Percentiles rank a stretch among this genome's conserved stretches.
Conservation (phyloP, 23 tunicate genomes). For the Halocynthia roretzi region DNA sequence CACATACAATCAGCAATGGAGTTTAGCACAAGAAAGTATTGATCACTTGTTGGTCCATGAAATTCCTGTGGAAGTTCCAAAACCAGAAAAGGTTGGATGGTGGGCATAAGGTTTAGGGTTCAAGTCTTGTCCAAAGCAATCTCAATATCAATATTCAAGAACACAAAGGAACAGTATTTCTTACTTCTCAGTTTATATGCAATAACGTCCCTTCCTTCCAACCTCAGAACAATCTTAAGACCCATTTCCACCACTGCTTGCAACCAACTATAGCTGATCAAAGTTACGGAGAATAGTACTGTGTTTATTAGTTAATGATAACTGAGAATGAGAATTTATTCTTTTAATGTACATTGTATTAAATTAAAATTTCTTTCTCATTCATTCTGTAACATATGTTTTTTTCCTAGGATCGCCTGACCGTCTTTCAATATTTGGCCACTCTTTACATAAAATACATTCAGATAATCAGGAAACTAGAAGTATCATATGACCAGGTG, state of each 20-base stretch:
- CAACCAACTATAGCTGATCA: no score
- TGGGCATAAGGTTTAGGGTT: neutral
- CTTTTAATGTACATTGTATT: neutral
- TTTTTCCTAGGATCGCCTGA: constrained; percentile 48
- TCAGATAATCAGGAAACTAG: constrained; percentile 84
- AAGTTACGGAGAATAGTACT: no score
- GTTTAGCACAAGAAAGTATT: constrained; percentile 49
- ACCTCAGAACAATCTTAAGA: no score
- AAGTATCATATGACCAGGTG: constrained; percentile 82
- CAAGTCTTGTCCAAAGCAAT: neutral
- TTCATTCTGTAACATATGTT: neutral
- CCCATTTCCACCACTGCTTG: no score
- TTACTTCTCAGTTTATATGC: no score
- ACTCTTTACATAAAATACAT: constrained; percentile 89
- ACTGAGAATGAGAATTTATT: neutral
- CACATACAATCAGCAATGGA: constrained; percentile 81
- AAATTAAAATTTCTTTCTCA: neutral
- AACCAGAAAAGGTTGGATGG: constrained; percentile 61
- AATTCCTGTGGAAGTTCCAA: constrained; percentile 59
- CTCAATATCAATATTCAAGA: no score
- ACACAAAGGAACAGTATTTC: no score
- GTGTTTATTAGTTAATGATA: no score
- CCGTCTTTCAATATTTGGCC: constrained; percentile 84
- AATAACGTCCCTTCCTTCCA: no score
- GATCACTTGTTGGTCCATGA: constrained; percentile 55